Evolutionary conservation across 2,113 vertebrate species (phyloP), one percentile per base, ranked within the genome.

Genomic region (Cebidichthys violaceus): DNA sequence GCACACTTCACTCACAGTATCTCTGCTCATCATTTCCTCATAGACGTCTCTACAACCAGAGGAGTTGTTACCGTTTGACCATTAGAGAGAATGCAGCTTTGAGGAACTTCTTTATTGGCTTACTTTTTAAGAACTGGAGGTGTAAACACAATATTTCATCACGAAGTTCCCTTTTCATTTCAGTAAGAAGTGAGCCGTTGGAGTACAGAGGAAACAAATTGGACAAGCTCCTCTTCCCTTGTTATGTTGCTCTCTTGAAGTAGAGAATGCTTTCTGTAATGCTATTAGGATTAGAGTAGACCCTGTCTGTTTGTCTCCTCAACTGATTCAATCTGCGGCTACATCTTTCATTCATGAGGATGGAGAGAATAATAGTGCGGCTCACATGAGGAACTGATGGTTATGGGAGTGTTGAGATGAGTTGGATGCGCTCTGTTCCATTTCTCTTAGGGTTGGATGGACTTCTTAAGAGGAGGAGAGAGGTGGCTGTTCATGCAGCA

Each of bases 241-340:
- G 9, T 87, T 70, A 59, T 43, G 61, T 69, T 31, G 9, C 79
- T 81, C 37, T 76, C 9, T 47, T 79, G 79, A 74, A 79, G 50
- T 47, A 73, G 75, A 70, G 57, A 65, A 61, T 83, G 72, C 77
- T 82, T 77, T 62, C 60, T 4, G 20, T 66, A 27, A 62, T 85
- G 50, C n/a, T 71, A 75, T 71, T 60, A 39, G 50, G 39, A 72
- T 67, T 77, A 29, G 66, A 81, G 29, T 15, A 70, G 68, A 65
- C 11, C 31, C 52, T 62, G 24, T 29, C 41, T 41, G 20, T 70
- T 59, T 79, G 9, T 60, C 59, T 79, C 24, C 18, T 10, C 35
- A 4, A 35, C 52, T 57, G 64, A 81, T 24, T 87, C 6, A 69
- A 31, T 85, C 60, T 73, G 62, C 67, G 13, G 4, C 15, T 18